Conservation (phyloP, 2,113 vertebrate genomes). For the Sapajus apella region DNA sequence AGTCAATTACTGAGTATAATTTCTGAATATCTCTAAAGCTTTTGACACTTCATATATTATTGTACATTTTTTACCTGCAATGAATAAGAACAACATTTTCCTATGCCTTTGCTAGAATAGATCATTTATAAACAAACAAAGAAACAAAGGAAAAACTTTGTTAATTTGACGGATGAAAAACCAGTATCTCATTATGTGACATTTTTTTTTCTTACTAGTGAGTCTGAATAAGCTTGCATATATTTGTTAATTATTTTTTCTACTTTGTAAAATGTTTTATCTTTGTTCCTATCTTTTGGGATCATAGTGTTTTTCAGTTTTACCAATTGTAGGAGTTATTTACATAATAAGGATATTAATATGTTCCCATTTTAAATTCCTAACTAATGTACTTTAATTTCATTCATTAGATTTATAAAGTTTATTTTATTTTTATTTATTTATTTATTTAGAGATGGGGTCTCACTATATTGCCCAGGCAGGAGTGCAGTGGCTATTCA, state of each 20-base stretch:
- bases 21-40: not conserved
- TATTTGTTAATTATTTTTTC: conserved; percentile 8
- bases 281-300: conserved; percentile 36
- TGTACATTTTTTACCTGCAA: not conserved
- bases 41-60: not conserved
- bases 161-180: conserved; percentile 53
- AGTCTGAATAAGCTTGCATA: not conserved
- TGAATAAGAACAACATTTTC: not conserved
- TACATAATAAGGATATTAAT: conserved; percentile 33
- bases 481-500: too few relatives aligned
- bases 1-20: not conserved
- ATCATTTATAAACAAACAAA: not conserved
- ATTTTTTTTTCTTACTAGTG: not conserved
- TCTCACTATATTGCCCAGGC: too few relatives aligned
- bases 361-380: not conserved
- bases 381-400: conserved; percentile 10
- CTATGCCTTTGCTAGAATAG: conserved; percentile 1
- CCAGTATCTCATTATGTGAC: not conserved
- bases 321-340: not conserved
- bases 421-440: not conserved
- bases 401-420: not conserved
- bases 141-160: not conserved
- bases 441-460: too few relatives aligned
- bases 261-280: not conserved
- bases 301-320: not conserved